Base-by-base conservation (phyloP, 1,140 invertebrate species). In the Caerostris darwini region DNA sequence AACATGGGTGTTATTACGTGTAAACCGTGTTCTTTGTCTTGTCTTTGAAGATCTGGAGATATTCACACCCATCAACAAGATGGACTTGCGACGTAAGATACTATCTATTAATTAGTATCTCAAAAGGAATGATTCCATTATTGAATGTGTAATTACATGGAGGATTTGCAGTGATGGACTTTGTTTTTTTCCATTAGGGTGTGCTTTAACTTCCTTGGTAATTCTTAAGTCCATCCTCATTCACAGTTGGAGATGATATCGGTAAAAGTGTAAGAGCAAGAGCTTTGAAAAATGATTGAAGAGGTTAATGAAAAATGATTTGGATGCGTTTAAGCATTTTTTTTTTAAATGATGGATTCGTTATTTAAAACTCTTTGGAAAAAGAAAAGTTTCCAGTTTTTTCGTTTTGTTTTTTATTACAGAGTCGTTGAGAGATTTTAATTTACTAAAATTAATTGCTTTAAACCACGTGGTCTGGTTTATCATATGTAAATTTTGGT, bases 41-140 rank as follows among this genome's bases (percentile, higher is more conserved):
- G 50, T 50, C 19, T 50, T 34, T 34, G 34, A 34, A 50, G 71
- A 77, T 77, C 71, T 77, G 3, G 12, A 77, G 53, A 77, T 50
- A 50, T 10, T 53, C 34, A 53, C 8, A 12, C 71, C 61, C 50
- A 53, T 77, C 34, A 53, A 53, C 50, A 77, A 12, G 5, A 10
- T 64, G 34, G 34, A 64, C 17, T 64, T 34, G 71, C 50, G 34
- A 14, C 10, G 19, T 77, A 50, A 8, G 71, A 77, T 77, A 50
- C 53, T 77, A 77, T 77, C 71, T 77, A 77, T 77, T 77, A 77
- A 77, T 77, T 77, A 77, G 34, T 34, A 77, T 77, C 50, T 77
- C 10, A 50, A 77, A 77, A 77, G 10, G 34, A 77, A 34, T 50
- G 19, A 77, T 77, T 77, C 71, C 34, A 71, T 34, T 71, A 34